Evolutionary conservation across 1,140 invertebrate genomes (phyloP), one percentile per base, ranked within the genome.

Genomic region (Drosophila paulistorum): DNA sequence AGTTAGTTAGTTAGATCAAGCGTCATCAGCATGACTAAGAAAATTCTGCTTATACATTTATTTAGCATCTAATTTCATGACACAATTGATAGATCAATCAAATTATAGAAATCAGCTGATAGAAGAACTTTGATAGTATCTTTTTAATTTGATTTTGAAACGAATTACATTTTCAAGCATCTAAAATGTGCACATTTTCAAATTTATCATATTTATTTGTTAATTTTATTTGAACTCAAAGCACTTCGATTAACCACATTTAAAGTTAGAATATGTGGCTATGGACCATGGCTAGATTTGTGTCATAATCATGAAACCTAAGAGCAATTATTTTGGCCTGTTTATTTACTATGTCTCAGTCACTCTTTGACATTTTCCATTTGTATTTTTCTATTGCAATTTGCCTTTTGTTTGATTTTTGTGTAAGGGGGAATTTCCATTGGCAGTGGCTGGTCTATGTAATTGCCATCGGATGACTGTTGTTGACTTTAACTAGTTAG

Each of bases 401-500:
- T 7, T 20, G 45, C 17, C 45, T 23, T 51, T 51, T 51, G 45
- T 51, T 51, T 14, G 14, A 48, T 48, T 20, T 14, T 48, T 48
- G 14, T 48, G 45, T 48, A 48, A 3, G 9, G 17, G 45, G 82
- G 75, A 87, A 77, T 86, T 87, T 87, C 71, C 82, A 79, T 64
- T 79, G 75, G 17, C 7, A 51, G 10, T 51, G 45, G n/a, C n/a
- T 14, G 37, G 17, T 51, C 82, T 65, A 63, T 68, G 66, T 82
- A 82, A 87, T 87, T 76, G 83, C 83, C 75, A 81, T 85, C 78
- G 79, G 86, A 70, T 61, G 60, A 65, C 65, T 70, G 79, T 68
- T 74, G 72, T 74, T 68, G 66, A 68, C 48, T 76, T 60, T 65
- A 62, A 64, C 71, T 66, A 60, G 57, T 51, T 69, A 65, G 71